Percentiles rank a stretch among this genome's conserved stretches.
Evolutionary conservation across 2,797 vertebrate genomes (phyloP).

Genomic region (Peromyscus melanophrys): DNA sequence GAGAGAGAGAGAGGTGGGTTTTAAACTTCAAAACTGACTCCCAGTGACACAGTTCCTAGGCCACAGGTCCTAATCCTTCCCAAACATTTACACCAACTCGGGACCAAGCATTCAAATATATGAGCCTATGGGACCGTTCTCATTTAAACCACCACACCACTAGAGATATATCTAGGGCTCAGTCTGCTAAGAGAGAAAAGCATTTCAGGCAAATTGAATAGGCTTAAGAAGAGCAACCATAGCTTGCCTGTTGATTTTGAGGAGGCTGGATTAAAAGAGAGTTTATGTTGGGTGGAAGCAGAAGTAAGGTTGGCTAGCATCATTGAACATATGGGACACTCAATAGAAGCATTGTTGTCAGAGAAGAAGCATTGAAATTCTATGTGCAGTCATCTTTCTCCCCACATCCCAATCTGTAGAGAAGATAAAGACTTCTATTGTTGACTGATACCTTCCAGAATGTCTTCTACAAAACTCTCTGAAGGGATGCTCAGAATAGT

Average conservation of each 20-base stretch:
- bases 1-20: not conserved
- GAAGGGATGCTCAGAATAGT: conserved; percentile 71
- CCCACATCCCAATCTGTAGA: conserved; percentile 42
- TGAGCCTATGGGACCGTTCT: not conserved
- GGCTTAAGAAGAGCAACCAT: not conserved
- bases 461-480: conserved; percentile 64
- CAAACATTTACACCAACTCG: not conserved
- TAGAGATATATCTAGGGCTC: not conserved
- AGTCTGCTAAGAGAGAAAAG: conserved; percentile 10
- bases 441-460: conserved; percentile 65
- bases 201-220: conserved; percentile 49
- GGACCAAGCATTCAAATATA: too few relatives aligned
- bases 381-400: conserved; percentile 59
- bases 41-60: not conserved
- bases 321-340: not conserved
- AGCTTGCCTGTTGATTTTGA: conserved; percentile 57
- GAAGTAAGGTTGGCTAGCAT: conserved; percentile 48
- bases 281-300: not conserved
- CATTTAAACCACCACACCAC: not conserved
- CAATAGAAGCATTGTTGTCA: conserved; percentile 8
- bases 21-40: not conserved
- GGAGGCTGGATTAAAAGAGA: conserved; percentile 32
- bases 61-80: not conserved
- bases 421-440: conserved; percentile 73
- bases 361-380: conserved; percentile 59